Evolutionary conservation across 1,140 invertebrate genomes (phyloP), one percentile per base, ranked within the genome.

Genomic region (Asbolus verrucosus): DNA sequence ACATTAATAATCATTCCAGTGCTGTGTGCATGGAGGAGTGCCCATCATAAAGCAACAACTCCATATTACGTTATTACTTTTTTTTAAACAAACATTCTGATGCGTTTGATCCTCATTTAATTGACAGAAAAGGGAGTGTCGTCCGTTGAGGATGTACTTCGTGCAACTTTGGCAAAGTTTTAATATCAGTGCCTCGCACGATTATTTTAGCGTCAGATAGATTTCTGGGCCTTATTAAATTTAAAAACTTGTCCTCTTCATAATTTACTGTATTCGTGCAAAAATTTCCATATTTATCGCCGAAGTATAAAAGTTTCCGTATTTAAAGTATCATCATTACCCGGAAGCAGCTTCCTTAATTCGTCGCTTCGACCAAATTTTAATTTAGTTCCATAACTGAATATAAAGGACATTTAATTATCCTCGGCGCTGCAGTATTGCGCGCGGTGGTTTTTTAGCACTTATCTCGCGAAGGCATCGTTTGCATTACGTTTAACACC

Each of bases 221-320:
- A 54, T 30, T 54, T 14, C 46, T 4, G 19, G 8, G 21, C 46
- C 27, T 24, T 54, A 54, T 54, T 54, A 54, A 54, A 54, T 54
- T 27, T 4, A 11, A 27, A 54, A 19, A 54, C n/a, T n/a, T n/a
- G n/a, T n/a, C n/a, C n/a, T n/a, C n/a, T 27, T 27, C 46, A 27
- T 11, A 54, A 24, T 14, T 54, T 24, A 6, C 19, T 11, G 11
- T n/a, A 13, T 24, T 46, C 41, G 27, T 54, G 46, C 19, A n/a
- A 14, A 19, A 54, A 54, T 54, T 54, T 27, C 19, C 46, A 54
- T 54, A 54, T 54, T 54, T 54, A 54, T 54, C 46, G 46, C 21
- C 15, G 4, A 11, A 11, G 11, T n/a, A 27, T 54, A 54, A 54
- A 54, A 54, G n/a, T 54, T 54, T 50, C 16, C 6, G n/a, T 21